A percentile compares a stretch with the other conserved stretches of the same genome.
These are phyloP conservation scores for Atta colombica DNA, from an alignment of 1,140 invertebrate genomes.

Conservation along the genomic window DNA sequence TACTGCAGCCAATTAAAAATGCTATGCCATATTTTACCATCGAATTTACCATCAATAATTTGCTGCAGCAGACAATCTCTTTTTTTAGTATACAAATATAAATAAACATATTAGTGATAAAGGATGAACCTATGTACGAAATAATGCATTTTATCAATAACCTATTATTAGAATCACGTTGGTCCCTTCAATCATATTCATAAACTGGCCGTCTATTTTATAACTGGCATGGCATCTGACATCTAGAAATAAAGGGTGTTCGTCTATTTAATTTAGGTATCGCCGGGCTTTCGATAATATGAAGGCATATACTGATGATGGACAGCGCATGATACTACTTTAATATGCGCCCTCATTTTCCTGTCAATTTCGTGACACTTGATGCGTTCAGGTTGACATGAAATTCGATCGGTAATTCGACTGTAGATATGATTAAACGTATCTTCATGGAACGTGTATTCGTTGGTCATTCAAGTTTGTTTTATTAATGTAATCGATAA, in stretches of 20 bases:
- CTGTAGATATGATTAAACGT: constrained; percentile 40
- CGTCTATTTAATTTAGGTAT: constrained; percentile 48
- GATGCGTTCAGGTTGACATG: constrained; percentile 43
- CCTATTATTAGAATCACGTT: constrained; percentile 12
- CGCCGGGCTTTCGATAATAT: constrained; percentile 7
- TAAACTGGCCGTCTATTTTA: constrained; percentile 31
- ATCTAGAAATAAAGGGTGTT: constrained; percentile 44
- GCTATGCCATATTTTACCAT: too few relatives aligned
- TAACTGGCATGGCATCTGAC: constrained; percentile 39
- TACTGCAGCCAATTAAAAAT: too few relatives aligned
- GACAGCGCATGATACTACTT: constrained; percentile 54
- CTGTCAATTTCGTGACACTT: constrained; percentile 50
- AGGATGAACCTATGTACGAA: not conserved
- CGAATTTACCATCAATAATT: too few relatives aligned
- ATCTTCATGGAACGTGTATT: not conserved
- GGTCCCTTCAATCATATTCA: not conserved
- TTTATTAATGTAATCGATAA: constrained; percentile 55
- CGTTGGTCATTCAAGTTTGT: constrained; percentile 3
- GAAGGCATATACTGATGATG: constrained; percentile 38
- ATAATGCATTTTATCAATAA: constrained; percentile 15
- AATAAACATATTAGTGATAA: constrained; percentile 1
- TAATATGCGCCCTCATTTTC: constrained; percentile 53
- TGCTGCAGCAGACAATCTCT: too few relatives aligned
- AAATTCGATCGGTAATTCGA: constrained; percentile 48
- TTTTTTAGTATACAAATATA: not conserved